These are phyloP conservation scores for Aphelenchoides bicaudatus DNA, from an alignment of 2,888 invertebrate genomes.

Conservation along the genomic window DNA sequence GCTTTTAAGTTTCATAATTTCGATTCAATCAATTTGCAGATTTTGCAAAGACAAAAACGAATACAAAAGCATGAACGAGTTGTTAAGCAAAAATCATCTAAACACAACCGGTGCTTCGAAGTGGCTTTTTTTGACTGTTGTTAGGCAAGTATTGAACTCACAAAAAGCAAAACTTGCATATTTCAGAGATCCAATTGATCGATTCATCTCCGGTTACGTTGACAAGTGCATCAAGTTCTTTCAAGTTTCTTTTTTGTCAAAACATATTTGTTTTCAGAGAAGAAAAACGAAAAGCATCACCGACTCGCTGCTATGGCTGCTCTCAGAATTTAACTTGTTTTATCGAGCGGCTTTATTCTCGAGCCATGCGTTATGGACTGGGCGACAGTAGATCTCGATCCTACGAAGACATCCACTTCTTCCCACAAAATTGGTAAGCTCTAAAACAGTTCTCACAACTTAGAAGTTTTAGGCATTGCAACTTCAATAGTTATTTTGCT, in stretches of 20 bases:
- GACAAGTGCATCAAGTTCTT: constrained; percentile 28
- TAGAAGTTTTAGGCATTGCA: constrained; percentile 21
- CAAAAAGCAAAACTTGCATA: too few relatives aligned
- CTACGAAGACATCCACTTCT: constrained; percentile 37
- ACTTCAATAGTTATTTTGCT: constrained; percentile 15
- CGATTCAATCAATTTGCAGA: constrained; percentile 6
- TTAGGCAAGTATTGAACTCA: too few relatives aligned
- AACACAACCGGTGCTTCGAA: constrained; percentile 5
- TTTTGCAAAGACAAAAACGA: constrained; percentile 28
- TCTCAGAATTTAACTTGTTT: constrained; percentile 42
- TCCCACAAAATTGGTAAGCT: constrained; percentile 42
- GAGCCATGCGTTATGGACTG: constrained; percentile 29
- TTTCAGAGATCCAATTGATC: constrained; percentile 27
- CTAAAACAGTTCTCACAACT: background rate
- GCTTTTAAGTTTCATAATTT: constrained; percentile 15
- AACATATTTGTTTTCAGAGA: constrained; percentile 19
- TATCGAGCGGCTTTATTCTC: constrained; percentile 32
- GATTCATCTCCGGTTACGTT: constrained; percentile 30
- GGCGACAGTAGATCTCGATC: constrained; percentile 18
- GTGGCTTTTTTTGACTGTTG: constrained; percentile 22
- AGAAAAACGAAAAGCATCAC: constrained; percentile 20
- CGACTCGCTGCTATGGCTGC: constrained; percentile 37
- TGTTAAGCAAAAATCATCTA: background rate
- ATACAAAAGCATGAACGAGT: constrained; percentile 19
- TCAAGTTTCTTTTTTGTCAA: constrained; percentile 12